Base-by-base conservation (phyloP, 2,888 invertebrate genomes). In the Apantesis nais region DNA sequence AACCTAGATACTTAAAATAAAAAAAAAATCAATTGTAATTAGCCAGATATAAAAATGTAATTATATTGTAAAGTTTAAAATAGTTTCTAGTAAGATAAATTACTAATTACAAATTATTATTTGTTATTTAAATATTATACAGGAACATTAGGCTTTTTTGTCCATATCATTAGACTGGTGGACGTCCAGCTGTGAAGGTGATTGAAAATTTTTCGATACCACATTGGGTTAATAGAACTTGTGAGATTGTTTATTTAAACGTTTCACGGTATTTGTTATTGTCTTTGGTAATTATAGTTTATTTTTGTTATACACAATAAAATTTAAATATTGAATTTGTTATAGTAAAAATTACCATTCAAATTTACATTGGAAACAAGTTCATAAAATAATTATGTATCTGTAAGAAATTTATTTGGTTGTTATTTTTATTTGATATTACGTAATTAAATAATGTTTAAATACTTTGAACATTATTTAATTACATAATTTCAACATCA, bases 181-280 rank as follows among this genome's bases (percentile, higher is more conserved):
- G 90, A 84, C 77, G 71, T 78, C 93, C 90, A 74, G 89, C 93
- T 92, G 93, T 11, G 93, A 74, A 58, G 80, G 74, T 90, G 92
- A 93, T 93, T 93, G 92, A 92, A 93, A 92, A 93, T 88, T 88
- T 86, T 88, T 76, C 72, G 73, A 83, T 83, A 78, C 83, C 82
- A 81, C 80, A 81, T 81, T 81, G 83, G 79, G 79, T 80, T 81
- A 82, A 85, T 74, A 72, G 31, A 60, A 61, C 29, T 25, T 85
- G 82, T 81, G 76, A 80, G 66, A 87, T 83, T 83, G 82, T 83
- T 80, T 78, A 66, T 58, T 52, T 66, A 61, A 66, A 55, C 70
- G 70, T 71, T 79, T 72, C 34, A 34, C 65, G 74, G 75, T 78
- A 81, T 81, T 77, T 74, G 67, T 79, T 81, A 75, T 79, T 75